phyloP scores from a whole-genome alignment of 2,888 invertebrate genomes.

The Clistopyga incitator region DNA sequence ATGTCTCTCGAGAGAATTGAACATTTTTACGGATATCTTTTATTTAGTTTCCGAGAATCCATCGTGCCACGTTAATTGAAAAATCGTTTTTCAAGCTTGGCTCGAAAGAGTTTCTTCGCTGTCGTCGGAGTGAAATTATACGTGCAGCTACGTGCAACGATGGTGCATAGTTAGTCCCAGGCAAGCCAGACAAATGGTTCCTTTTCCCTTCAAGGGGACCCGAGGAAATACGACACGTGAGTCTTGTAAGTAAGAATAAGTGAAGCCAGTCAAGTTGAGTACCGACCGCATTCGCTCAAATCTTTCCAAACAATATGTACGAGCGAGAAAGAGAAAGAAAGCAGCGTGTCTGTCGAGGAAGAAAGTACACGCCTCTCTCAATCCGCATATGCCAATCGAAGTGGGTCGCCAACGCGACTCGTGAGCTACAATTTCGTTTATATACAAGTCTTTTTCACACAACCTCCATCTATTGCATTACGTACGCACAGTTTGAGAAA shows the following conservation, averaged over 20 bases:
- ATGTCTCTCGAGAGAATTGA: not conserved
- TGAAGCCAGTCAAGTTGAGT: constrained; percentile 76
- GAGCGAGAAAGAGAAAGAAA: constrained; percentile 19
- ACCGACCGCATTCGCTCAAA: constrained; percentile 73
- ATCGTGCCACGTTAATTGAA: not conserved
- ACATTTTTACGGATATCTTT: not conserved
- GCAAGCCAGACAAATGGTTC: constrained; percentile 79
- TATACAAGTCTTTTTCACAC: constrained; percentile 1
- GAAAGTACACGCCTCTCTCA: constrained; percentile 45
- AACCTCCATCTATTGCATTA: not conserved
- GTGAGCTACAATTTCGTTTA: not conserved
- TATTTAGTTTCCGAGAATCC: not conserved
- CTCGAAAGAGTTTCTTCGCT: constrained; percentile 35
- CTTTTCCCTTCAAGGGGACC: constrained; percentile 59
- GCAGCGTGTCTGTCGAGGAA: constrained; percentile 62
- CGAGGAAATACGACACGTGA: constrained; percentile 75
- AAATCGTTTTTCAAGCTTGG: not conserved
- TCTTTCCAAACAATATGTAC: constrained; percentile 71
- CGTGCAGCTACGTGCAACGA: not conserved
- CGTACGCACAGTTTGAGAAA: not conserved
- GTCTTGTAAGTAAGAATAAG: constrained; percentile 77
- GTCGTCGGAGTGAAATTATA: constrained; percentile 8
- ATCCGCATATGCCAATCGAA: constrained; percentile 61
- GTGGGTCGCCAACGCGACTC: constrained; percentile 54
- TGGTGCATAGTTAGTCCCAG: constrained; percentile 58